Conservation (phyloP, 2,797 vertebrate genomes). For the Chelidonichthys spinosus region DNA sequence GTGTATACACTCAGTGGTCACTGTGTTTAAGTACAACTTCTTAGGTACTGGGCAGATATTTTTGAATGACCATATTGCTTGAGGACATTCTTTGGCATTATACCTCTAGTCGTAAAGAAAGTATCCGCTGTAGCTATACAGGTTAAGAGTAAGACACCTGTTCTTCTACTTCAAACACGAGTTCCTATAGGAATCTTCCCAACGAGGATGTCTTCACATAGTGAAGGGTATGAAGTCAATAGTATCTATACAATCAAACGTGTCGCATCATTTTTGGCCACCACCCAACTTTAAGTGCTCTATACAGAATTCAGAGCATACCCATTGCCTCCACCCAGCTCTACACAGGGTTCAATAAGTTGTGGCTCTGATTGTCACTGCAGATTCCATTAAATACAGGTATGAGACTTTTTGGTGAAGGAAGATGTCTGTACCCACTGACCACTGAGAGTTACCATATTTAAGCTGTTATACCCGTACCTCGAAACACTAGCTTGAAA, state of each 20-base stretch:
- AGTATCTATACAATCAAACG: no score
- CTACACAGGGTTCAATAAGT: no score
- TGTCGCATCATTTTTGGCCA: no score
- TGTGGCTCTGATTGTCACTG: neutral
- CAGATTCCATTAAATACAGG: neutral
- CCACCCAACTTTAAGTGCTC: neutral
- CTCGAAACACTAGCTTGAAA: neutral
- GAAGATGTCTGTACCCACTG: neutral
- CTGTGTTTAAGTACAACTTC: neutral
- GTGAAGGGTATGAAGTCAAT: neutral
- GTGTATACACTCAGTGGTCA: conserved; percentile 36
- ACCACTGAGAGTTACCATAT: conserved; percentile 23
- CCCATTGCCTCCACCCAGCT: no score
- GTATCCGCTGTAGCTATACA: neutral
- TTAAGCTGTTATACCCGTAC: neutral
- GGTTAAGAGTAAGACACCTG: neutral
- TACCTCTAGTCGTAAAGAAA: neutral
- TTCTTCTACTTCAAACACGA: no score
- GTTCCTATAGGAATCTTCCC: no score
- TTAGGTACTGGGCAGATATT: neutral
- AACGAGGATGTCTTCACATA: neutral
- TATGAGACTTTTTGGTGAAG: neutral
- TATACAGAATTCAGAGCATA: no score
- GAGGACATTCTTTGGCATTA: no score
- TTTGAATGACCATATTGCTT: neutral